These are phyloP conservation scores for Dolichotis patagonum DNA, from an alignment of 2,113 vertebrate species.

Conservation along the genomic window DNA sequence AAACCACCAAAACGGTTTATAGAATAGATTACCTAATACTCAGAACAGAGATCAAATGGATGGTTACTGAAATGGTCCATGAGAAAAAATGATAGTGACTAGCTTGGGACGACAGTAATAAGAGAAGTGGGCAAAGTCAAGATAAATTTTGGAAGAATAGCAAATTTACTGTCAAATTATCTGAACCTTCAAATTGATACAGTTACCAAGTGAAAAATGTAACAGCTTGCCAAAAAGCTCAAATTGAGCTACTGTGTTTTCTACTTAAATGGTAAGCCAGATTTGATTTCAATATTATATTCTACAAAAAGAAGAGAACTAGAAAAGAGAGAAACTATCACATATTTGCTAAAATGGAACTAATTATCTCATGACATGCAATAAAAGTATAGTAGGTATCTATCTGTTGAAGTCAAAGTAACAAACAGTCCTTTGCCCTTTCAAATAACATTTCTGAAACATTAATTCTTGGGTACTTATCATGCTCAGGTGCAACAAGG, in stretches of 20 bases:
- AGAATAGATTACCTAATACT: background rate
- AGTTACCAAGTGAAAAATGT: background rate
- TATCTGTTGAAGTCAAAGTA: background rate
- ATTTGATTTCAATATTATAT: slow-evolving; percentile 75
- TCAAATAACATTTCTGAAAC: background rate
- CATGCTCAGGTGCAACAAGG: slow-evolving; percentile 7
- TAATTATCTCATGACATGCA: slow-evolving; percentile 73
- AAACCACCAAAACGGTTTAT: background rate
- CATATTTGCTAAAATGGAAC: slow-evolving; percentile 78
- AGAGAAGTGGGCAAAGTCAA: background rate
- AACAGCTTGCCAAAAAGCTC: background rate
- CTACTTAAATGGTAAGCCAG: slow-evolving; percentile 43
- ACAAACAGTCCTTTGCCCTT: background rate
- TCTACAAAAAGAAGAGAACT: slow-evolving; percentile 77
- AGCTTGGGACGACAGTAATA: background rate
- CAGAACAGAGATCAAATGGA: background rate
- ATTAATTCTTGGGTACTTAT: slow-evolving; percentile 61
- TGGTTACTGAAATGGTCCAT: background rate
- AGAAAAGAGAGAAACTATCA: slow-evolving; percentile 64
- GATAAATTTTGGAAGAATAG: background rate
- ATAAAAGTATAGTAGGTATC: slow-evolving; percentile 68
- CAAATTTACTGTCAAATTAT: background rate
- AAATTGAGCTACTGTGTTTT: background rate
- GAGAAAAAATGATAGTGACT: background rate
- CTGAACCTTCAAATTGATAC: background rate